Evolutionary conservation across 2,113 vertebrate species (phyloP).

Genomic region (Catharus fuscescens): DNA sequence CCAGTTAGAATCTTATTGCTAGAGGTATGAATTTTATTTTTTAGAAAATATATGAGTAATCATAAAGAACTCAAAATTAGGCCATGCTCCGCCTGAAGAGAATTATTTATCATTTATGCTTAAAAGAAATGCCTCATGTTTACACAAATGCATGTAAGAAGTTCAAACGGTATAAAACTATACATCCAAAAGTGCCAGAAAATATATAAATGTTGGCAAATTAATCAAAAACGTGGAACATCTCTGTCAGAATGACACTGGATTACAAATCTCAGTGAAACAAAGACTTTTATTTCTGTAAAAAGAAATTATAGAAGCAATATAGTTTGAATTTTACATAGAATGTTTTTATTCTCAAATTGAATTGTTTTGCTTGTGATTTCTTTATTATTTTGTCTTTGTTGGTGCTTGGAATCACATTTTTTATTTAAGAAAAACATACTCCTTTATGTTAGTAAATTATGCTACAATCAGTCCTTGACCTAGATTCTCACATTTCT

Average conservation of each 20-base stretch:
- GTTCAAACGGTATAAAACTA: neutral
- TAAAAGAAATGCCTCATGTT: neutral
- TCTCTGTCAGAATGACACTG: neutral
- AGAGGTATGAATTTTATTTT: neutral
- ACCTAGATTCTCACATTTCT: constrained; percentile 45
- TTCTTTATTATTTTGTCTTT: neutral
- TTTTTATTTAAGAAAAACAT: constrained; percentile 13
- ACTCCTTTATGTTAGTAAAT: neutral
- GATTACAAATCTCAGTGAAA: neutral
- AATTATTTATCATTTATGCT: neutral
- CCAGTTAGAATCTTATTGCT: neutral
- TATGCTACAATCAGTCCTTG: constrained; percentile 1
- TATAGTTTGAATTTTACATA: neutral
- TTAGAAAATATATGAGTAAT: neutral
- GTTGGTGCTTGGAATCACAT: neutral
- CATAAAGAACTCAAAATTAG: constrained; percentile 17
- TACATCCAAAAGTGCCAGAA: neutral
- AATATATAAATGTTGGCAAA: neutral
- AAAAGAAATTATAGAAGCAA: neutral
- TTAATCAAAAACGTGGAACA: neutral
- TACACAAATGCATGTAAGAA: neutral
- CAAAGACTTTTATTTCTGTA: neutral
- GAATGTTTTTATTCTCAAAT: neutral
- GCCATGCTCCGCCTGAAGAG: neutral
- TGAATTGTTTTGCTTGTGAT: neutral